A percentile compares a stretch with the other conserved stretches of the same genome.
Evolutionary conservation across 2,888 invertebrate genomes (phyloP).

Genomic region (Polylopha cassiicola): DNA sequence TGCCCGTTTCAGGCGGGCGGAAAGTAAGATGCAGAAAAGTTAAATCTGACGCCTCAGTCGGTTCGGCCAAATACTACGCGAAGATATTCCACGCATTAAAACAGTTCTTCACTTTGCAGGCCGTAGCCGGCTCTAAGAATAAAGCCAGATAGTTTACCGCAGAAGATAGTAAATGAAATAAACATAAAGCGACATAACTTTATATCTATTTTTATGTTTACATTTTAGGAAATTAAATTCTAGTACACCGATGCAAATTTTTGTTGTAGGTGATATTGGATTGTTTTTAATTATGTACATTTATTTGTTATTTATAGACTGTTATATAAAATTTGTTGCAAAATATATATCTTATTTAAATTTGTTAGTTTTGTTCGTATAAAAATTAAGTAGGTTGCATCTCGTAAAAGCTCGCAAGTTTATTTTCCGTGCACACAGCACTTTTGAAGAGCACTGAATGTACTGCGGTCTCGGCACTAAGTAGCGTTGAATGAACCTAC

Average conservation of each 20-base stretch:
- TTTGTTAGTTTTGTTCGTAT: too few relatives aligned
- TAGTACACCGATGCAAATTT: too few relatives aligned
- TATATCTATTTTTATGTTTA: conserved; percentile 14
- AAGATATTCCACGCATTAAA: conserved; percentile 71
- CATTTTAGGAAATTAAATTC: too few relatives aligned
- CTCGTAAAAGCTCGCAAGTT: too few relatives aligned
- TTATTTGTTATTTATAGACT: conserved; percentile 64
- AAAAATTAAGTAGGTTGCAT: too few relatives aligned
- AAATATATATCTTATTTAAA: too few relatives aligned
- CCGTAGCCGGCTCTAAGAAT: conserved; percentile 66
- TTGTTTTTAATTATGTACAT: conserved; percentile 52
- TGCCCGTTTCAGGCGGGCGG: conserved; percentile 69
- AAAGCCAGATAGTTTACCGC: conserved; percentile 57
- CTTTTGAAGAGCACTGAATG: too few relatives aligned
- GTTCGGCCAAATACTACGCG: conserved; percentile 65
- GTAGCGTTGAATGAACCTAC: too few relatives aligned
- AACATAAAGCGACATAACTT: too few relatives aligned
- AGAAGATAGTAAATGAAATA: too few relatives aligned
- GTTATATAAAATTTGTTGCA: conserved; percentile 62
- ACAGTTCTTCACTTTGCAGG: conserved; percentile 74
- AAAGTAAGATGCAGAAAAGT: conserved; percentile 70
- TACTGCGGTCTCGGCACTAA: too few relatives aligned
- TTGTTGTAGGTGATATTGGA: conserved; percentile 44
- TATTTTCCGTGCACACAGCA: too few relatives aligned
- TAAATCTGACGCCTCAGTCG: conserved; percentile 67